Evolutionary conservation across 1,140 invertebrate genomes (phyloP), one percentile per base, ranked within the genome.

Genomic region (Nebria ingens): DNA sequence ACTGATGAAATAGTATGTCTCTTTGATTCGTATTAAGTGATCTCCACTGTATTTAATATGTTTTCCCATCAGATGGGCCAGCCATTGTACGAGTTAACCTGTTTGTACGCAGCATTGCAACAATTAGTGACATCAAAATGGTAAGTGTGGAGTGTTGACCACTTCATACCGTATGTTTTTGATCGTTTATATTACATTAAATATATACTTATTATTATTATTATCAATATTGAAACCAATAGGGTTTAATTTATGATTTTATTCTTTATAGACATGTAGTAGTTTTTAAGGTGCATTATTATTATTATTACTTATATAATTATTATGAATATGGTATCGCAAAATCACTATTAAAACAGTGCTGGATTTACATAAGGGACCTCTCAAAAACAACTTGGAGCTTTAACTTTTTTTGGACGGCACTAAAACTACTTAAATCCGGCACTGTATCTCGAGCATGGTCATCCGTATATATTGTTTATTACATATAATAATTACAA

Each of bases 81-180:
- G 88, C 89, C 70, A 84, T 91, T 80, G 89, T 92, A 76, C 85
- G 83, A 79, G 90, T 96, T 78, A 96, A 96, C 85, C 85, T 94
- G 78, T 94, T 93, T 84, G 89, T 96, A 71, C 82, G 93, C 80
- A 93, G 88, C 83, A 95, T 96, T 76, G 89, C 89, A 69, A 94
- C 92, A 73, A 95, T 96, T 80, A 93, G 93, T 85, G 93, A 96
- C 84, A 93, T 94, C 77, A 95, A 94, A 80, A 95, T 95, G 93
- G 90, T 93, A 89, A 91, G 89, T 88, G 74, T 17, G 9, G 40
- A 17, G 9, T 45, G 40, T 17, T 45, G 40, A 9, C 40, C 40
- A 45, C 25, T 34, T 9, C 40, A 45, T 45, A 17, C 40, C 6
- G 40, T 45, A 45, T 45, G 40, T 45, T 9, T 29, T n/a, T 34